These are phyloP conservation scores for Luperina nickerlii DNA, from an alignment of 2,888 invertebrate species.

Conservation along the genomic window DNA sequence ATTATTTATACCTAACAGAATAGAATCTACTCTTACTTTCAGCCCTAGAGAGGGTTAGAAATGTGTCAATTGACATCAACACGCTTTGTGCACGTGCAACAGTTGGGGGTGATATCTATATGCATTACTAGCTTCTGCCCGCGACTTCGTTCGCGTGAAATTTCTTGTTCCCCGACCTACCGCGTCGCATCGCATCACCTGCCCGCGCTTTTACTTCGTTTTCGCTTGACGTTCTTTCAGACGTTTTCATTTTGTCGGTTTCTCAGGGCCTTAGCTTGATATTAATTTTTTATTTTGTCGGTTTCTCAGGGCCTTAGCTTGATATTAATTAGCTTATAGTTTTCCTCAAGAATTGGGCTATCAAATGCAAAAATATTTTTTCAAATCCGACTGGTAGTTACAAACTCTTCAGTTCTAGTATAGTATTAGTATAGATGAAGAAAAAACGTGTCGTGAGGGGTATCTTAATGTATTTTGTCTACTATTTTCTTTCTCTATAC, in stretches of 20 bases:
- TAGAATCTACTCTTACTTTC: constrained; percentile 50
- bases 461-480: neutral
- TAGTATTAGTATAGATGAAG: neutral
- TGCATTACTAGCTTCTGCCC: neutral
- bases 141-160: too few relatives aligned
- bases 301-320: neutral
- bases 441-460: too few relatives aligned
- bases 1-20: constrained; percentile 62
- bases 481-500: neutral
- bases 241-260: neutral
- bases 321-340: neutral
- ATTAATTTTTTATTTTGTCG: neutral
- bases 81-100: constrained; percentile 35
- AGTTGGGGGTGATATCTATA: constrained; percentile 19
- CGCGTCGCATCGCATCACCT: too few relatives aligned
- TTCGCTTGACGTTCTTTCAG: neutral
- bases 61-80: constrained; percentile 54
- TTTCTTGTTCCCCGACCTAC: too few relatives aligned
- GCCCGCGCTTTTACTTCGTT: neutral
- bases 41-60: constrained; percentile 51
- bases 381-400: neutral
- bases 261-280: neutral
- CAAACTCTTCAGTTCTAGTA: neutral
- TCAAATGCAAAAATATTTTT: neutral
- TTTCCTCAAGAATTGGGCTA: neutral